Base-by-base conservation (phyloP, 1,140 invertebrate species). In the Drosophila tani region DNA sequence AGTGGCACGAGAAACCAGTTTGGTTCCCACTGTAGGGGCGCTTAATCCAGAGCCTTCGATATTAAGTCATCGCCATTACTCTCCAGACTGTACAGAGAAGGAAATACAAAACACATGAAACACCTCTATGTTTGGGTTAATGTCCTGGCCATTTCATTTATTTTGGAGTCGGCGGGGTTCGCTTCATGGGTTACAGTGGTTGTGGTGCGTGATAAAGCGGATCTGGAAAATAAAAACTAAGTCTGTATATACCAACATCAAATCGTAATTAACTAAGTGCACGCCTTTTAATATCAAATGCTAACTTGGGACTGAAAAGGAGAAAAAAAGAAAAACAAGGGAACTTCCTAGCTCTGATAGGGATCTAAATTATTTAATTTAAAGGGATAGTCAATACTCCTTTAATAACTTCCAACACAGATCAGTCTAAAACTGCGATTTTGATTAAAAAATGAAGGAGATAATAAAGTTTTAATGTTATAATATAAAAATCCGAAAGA, bases 241-340 rank as follows among this genome's bases (percentile, higher is more conserved):
- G 59, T 69, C 64, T 77, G 63, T 84, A 85, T 67, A 84, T 55
- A 53, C 45, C 40, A 73, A 64, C 47, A 49, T 27, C 43, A 58
- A 65, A 68, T 67, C 47, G 51, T 67, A 80, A 77, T 73, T 62
- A 75, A 73, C 65, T 83, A 82, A 56, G 60, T 88, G 85, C 85
- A 88, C 85, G 85, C 81, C 70, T 79, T 79, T 56, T 81, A 90
- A 88, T 76, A 79, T 64, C 53, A 53, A 63, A 73, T 40, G 60
- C 67, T 71, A 73, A 73, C 69, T 71, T 47, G 49, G 19, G 57
- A 60, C 53, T 41, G 51, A 70, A 50, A 51, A 38, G 9, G 32
- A 3, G 0, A 15, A 38, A 40, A 40, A 47, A 53, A 19, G 19
- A 2, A 24, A 24, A 24, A 3, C 7, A 12, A 11, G 29, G 38